Evolutionary conservation across 2,888 invertebrate species (phyloP), one percentile per base, ranked within the genome.

Genomic region (Harmothoe impar): DNA sequence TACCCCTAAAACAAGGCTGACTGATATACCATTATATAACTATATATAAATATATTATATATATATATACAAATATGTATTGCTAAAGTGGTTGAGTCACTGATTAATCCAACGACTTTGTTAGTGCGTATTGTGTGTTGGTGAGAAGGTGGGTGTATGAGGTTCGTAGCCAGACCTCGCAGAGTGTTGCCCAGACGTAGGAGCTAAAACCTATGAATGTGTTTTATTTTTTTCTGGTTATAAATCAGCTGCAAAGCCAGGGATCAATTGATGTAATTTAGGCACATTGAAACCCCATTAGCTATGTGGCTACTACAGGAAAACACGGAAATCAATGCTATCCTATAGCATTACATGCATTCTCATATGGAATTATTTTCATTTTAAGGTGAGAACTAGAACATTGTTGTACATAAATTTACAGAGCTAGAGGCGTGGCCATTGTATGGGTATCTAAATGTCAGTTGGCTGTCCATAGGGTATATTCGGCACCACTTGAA

Each of bases 51-150:
- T 77, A 77, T 31, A 77, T 77, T 81, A 81, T 81, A 33, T 35
- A 81, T 43, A 81, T 43, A 81, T 23, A 77, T 77, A 15, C 7
- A 25, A 77, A 33, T 12, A 81, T 35, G 33, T 81, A 81, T 33
- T 81, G 81, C 81, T 81, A 81, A 81, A 33, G 81, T 81, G 81
- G 81, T 81, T 81, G 81, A 81, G 81, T 33, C 81, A 81, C 43
- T 81, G 81, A 81, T 15, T 81, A 35, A 81, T 33, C 72, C 72
- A 72, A 72, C 72, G 72, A 72, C 72, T 72, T 72, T 72, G 72
- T 72, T 72, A 72, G 72, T 72, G 72, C 72, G 72, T 72, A 72
- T 72, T 72, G 72, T 72, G 43, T 81, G 81, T 43, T 43, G 81
- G 43, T 35, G 43, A 81, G 81, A 81, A 29, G 72, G 35, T 81